A percentile compares a stretch with the other conserved stretches of the same genome.
Evolutionary conservation across 2,797 vertebrate species (phyloP).

Genomic region (Muraenolepis orangiensis): DNA sequence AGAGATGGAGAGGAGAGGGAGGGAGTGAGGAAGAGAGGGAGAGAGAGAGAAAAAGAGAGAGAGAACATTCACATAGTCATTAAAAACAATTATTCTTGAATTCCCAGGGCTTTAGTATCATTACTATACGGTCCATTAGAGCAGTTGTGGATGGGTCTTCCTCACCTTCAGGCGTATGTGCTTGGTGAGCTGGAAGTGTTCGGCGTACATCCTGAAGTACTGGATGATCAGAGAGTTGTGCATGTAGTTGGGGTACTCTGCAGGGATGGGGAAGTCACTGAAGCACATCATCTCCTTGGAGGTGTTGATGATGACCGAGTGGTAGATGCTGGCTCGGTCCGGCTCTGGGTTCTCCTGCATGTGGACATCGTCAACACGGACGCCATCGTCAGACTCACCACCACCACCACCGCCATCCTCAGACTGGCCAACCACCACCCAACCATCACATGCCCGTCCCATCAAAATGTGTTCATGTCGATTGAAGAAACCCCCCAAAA

Average conservation of each 20-base stretch:
- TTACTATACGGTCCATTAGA: neutral
- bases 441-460: no score
- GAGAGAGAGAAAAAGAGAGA: no score
- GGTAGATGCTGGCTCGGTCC: constrained; percentile 82
- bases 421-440: neutral
- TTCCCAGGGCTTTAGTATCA: neutral
- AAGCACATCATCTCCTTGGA: constrained; percentile 89
- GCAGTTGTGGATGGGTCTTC: neutral
- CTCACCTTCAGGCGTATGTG: constrained; percentile 81
- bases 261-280: constrained; percentile 85
- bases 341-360: constrained; percentile 85
- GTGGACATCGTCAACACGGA: neutral
- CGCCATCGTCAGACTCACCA: neutral
- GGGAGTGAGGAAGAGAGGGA: no score
- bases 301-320: constrained; percentile 87
- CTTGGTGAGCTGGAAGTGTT: constrained; percentile 74
- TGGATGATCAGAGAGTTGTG: constrained; percentile 80
- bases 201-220: constrained; percentile 79
- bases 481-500: no score
- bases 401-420: neutral
- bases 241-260: constrained; percentile 84
- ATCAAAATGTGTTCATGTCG: no score
- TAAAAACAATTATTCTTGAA: no score
- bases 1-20: neutral
- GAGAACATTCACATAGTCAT: no score